These are phyloP conservation scores for Halcyon leucocephala DNA, from an alignment of 2,797 vertebrate species.

Conservation along the genomic window DNA sequence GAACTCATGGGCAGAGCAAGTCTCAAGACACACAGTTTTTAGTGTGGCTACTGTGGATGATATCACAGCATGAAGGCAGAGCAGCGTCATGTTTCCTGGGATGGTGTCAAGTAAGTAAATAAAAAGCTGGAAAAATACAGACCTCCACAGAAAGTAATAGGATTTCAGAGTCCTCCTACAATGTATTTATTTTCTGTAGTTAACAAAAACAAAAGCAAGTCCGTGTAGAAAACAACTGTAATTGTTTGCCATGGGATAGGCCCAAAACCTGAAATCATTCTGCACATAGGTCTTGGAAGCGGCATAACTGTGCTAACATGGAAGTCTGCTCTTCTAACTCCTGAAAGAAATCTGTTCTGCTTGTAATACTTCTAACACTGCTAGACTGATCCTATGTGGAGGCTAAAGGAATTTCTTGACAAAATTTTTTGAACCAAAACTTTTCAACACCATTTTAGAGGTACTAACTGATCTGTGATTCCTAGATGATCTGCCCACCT, in stretches of 20 bases:
- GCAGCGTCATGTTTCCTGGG: background rate
- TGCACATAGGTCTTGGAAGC: background rate
- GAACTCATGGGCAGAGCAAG: background rate
- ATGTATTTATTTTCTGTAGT: background rate
- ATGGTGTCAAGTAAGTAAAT: background rate
- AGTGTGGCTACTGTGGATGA: background rate
- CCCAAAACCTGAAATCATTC: background rate
- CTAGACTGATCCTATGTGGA: background rate
- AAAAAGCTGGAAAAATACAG: background rate
- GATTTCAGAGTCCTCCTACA: background rate
- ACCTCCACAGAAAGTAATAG: background rate
- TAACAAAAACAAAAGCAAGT: conserved; percentile 14
- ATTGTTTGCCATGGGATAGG: background rate
- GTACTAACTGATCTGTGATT: background rate
- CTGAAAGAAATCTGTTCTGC: background rate
- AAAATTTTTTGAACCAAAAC: background rate
- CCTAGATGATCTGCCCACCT: background rate
- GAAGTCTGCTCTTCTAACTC: background rate
- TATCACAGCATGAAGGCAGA: background rate
- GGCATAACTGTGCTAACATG: background rate
- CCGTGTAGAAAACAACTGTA: background rate
- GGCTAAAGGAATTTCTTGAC: background rate
- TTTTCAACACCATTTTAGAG: background rate
- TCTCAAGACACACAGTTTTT: background rate
- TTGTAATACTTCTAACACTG: background rate